These are phyloP conservation scores for Synergus umbraculus DNA, from an alignment of 2,888 invertebrate species.

Conservation along the genomic window DNA sequence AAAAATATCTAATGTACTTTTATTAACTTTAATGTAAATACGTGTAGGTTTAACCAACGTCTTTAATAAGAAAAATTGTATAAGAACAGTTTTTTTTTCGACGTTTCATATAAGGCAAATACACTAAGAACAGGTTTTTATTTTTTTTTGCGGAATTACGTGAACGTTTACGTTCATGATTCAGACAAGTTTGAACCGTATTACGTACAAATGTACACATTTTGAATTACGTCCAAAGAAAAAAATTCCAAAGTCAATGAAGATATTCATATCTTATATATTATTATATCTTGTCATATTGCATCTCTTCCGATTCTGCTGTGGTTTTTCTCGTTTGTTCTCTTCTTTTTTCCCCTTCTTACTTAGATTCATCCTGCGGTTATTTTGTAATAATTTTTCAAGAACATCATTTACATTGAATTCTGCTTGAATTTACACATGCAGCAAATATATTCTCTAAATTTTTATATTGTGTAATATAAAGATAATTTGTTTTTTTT, in stretches of 20 bases:
- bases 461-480: not conserved
- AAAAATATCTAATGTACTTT: too few species aligned
- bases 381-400: not conserved
- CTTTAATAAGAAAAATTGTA: constrained; percentile 1
- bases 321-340: constrained; percentile 3
- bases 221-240: constrained; percentile 50
- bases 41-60: not conserved
- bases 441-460: not conserved
- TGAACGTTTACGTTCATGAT: constrained; percentile 42
- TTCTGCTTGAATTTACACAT: not conserved
- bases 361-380: not conserved
- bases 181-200: constrained; percentile 53
- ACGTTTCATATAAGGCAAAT: constrained; percentile 15
- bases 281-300: not conserved
- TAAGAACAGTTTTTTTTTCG: not conserved
- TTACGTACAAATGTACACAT: constrained; percentile 55
- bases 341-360: not conserved
- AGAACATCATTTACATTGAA: not conserved
- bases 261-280: not conserved
- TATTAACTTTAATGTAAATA: too few species aligned
- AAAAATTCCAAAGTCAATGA: constrained; percentile 9
- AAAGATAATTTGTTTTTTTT: not conserved
- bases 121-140: constrained; percentile 24
- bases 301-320: not conserved
- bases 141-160: constrained; percentile 7